phyloP scores from a whole-genome alignment of 2,888 invertebrate genomes.

The Synanthedon tipuliformis region DNA sequence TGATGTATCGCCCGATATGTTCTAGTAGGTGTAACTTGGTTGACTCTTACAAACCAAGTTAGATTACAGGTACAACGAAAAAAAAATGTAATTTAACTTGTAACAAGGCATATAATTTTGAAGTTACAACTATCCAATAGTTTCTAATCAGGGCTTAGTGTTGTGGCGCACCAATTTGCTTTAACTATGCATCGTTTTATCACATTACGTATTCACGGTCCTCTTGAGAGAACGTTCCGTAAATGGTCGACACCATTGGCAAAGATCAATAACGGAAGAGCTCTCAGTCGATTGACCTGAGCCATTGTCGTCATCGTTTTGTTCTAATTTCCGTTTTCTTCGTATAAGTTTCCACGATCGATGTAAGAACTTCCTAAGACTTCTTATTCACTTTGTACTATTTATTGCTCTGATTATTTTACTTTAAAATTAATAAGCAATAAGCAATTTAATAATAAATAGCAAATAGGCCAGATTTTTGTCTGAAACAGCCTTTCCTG shows the following conservation, averaged over 20 bases:
- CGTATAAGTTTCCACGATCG: conserved; percentile 8
- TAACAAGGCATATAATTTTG: not conserved
- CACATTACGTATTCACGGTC: conserved; percentile 37
- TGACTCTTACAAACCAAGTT: too few species aligned
- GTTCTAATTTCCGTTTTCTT: conserved; percentile 12
- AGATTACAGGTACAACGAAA: too few species aligned
- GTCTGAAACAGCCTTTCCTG: too few species aligned
- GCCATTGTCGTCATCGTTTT: conserved; percentile 6
- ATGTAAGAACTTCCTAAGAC: not conserved
- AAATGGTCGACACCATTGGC: conserved; percentile 31
- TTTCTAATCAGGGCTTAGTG: conserved; percentile 12
- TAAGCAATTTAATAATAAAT: too few species aligned
- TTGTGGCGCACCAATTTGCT: conserved; percentile 24
- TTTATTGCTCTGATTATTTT: too few species aligned
- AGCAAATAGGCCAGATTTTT: too few species aligned
- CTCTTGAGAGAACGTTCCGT: conserved; percentile 26
- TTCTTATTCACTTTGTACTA: too few species aligned
- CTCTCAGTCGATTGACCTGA: not conserved
- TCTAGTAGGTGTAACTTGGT: too few species aligned
- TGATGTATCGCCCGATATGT: too few species aligned
- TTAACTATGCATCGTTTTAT: conserved; percentile 43
- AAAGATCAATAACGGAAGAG: conserved; percentile 15
- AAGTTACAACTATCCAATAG: not conserved
- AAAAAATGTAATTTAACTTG: too few species aligned
- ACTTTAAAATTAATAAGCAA: too few species aligned